Base-by-base conservation (phyloP, 2,797 vertebrate species). In the Galagoides demidoff region DNA sequence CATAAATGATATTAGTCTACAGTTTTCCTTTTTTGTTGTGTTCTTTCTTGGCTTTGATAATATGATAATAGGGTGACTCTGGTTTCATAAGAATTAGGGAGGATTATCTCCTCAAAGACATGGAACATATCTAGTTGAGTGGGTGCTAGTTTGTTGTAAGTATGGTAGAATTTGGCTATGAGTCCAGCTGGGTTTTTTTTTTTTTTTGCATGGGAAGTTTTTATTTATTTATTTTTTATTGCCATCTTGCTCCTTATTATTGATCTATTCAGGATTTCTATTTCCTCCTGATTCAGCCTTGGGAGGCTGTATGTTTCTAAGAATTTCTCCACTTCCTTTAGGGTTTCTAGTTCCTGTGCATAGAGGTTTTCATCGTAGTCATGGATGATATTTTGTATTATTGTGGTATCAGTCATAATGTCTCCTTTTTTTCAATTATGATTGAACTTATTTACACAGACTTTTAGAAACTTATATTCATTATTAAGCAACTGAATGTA, bases 381-480 rank as follows among this genome's bases (percentile, higher is more conserved):
- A 66, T 19, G 64, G 64, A 66, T 66, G 64, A n/a, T n/a, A 66
- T 66, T 66, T 66, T 66, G 64, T 7, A n/a, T 66, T 16, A 66
- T 66, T 66, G 64, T 66, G 31, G 7, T 66, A n/a, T n/a, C 16
- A 66, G 31, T n/a, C 64, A 66, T 31, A 66, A 19, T 66, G 16
- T n/a, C 16, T 17, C 7, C 31, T 66, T 66, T 66, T 64, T 7
- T 66, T 7, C 29, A 66, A 19, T n/a, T 66, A 31, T 66, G 64
- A 66, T 66, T n/a, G 31, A 66, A 16, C 64, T 64, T 66, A 66
- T n/a, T n/a, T 70, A 13, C 71, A 4, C 82, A 22, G 23, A 45
- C 25, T 77, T 88, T 81, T 43, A 87, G 34, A 96, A 85, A 88
- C 11, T 85, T 39, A 71, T 57, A 64, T 85, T 90, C 11, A 43